phyloP scores from a whole-genome alignment of 2,888 invertebrate genomes.

The Limnephilus marmoratus region DNA sequence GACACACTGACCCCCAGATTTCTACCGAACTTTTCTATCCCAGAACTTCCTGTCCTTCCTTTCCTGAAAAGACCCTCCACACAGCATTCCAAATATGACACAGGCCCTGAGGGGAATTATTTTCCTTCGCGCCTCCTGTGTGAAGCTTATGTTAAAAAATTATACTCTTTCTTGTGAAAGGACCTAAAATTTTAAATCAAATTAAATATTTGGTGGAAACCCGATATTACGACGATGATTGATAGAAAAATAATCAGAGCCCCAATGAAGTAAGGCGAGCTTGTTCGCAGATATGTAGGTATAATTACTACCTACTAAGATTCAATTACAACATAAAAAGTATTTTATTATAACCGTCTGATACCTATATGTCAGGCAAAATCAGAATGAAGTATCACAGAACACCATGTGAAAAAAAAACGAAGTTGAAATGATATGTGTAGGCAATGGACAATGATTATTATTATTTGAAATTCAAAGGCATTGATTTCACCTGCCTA shows the following conservation, averaged over 20 bases:
- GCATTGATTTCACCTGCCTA: constrained; percentile 10
- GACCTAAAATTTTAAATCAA: too few relatives aligned
- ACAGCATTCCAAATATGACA: too few relatives aligned
- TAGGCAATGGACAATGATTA: neutral
- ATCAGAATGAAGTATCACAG: neutral
- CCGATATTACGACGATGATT: neutral
- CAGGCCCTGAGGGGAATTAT: too few relatives aligned
- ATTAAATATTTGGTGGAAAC: too few relatives aligned
- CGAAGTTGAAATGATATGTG: neutral
- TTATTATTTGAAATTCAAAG: neutral
- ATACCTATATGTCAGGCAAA: neutral
- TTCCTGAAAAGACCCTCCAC: too few relatives aligned
- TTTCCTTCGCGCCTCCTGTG: too few relatives aligned
- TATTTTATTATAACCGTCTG: neutral
- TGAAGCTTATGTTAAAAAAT: too few relatives aligned
- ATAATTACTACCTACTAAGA: neutral
- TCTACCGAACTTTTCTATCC: too few relatives aligned
- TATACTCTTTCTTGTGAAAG: too few relatives aligned
- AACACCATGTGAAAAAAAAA: neutral
- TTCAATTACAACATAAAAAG: neutral
- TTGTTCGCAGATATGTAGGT: neutral
- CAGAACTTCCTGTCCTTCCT: too few relatives aligned
- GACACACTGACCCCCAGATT: too few relatives aligned
- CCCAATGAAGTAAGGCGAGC: neutral
- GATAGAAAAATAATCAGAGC: neutral